phyloP scores from a whole-genome alignment of 2,797 vertebrate species.

The Yasuhikotakia modesta region DNA sequence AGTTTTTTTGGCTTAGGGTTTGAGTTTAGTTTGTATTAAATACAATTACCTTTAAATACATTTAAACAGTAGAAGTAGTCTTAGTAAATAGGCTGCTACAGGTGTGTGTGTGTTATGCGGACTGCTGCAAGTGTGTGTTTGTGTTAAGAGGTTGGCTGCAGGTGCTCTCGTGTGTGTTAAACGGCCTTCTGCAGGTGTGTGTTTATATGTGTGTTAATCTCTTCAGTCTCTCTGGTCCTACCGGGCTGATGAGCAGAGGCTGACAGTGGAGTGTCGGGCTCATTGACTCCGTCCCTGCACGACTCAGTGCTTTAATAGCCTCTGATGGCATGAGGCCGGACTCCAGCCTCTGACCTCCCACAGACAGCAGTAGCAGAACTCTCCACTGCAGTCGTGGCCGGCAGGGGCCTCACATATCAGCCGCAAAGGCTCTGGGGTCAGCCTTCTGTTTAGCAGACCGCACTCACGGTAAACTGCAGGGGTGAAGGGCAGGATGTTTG shows the following conservation, averaged over 20 bases:
- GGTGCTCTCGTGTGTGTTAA: neutral
- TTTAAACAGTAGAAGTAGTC: neutral
- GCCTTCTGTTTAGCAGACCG: neutral
- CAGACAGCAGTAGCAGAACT: constrained; percentile 37
- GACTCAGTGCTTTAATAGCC: constrained; percentile 48
- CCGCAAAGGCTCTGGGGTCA: constrained; percentile 9
- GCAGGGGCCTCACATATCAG: constrained; percentile 8
- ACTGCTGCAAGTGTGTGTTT: neutral
- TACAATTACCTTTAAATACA: too few relatives aligned
- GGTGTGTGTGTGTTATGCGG: neutral
- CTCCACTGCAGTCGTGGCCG: constrained; percentile 41
- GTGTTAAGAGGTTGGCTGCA: neutral
- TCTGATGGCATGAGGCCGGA: constrained; percentile 54
- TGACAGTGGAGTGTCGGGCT: constrained; percentile 45
- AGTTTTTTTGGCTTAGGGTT: too few relatives aligned
- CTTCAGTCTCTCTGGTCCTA: constrained; percentile 21
- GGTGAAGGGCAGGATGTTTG: neutral
- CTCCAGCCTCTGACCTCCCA: constrained; percentile 49
- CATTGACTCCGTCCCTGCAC: constrained; percentile 47
- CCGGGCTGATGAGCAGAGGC: constrained; percentile 27
- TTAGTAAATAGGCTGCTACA: neutral
- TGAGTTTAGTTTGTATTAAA: too few relatives aligned
- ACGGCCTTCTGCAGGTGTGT: constrained; percentile 12
- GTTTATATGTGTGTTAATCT: constrained; percentile 41
- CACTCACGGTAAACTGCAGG: constrained; percentile 4